Percentiles rank a stretch among this genome's conserved stretches.
phyloP scores from a whole-genome alignment of 1,140 invertebrate genomes.

The Nomia melanderi region DNA sequence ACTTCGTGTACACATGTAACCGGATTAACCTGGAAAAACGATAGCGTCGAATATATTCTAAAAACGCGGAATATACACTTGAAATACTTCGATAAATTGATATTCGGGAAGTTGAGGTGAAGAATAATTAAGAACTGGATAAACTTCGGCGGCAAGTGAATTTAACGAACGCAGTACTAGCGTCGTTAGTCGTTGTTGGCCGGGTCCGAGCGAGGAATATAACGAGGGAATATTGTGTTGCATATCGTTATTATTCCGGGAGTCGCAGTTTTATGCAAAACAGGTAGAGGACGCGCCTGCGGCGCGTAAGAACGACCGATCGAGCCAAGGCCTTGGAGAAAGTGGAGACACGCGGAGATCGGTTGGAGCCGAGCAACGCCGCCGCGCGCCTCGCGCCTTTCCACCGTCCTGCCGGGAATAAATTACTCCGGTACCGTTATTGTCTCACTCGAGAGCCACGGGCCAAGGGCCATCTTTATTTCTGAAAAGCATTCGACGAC shows the following conservation, averaged over 20 bases:
- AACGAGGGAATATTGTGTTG: conserved; percentile 51
- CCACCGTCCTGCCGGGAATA: conserved; percentile 53
- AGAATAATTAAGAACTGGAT: no score
- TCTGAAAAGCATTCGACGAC: conserved; percentile 10
- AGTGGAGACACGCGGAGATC: conserved; percentile 44
- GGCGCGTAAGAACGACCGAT: conserved; percentile 42
- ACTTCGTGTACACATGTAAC: no score
- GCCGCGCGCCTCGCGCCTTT: conserved; percentile 42
- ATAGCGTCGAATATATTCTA: no score
- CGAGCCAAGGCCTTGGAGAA: conserved; percentile 61
- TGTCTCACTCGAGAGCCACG: conserved; percentile 43
- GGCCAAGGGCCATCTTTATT: conserved; percentile 40
- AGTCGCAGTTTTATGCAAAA: conserved; percentile 61
- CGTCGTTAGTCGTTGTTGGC: background rate
- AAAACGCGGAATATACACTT: no score
- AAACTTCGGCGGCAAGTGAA: no score
- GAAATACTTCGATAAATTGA: no score
- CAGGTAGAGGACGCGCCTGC: conserved; percentile 49
- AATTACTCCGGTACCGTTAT: conserved; percentile 62
- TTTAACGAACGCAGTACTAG: no score
- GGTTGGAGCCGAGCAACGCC: background rate
- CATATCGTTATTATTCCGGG: conserved; percentile 70
- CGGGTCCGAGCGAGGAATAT: background rate
- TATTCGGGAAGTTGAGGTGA: no score
- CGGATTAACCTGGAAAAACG: no score